Evolutionary conservation across 2,888 invertebrate genomes (phyloP).

Genomic region (Eupithecia centaureata): DNA sequence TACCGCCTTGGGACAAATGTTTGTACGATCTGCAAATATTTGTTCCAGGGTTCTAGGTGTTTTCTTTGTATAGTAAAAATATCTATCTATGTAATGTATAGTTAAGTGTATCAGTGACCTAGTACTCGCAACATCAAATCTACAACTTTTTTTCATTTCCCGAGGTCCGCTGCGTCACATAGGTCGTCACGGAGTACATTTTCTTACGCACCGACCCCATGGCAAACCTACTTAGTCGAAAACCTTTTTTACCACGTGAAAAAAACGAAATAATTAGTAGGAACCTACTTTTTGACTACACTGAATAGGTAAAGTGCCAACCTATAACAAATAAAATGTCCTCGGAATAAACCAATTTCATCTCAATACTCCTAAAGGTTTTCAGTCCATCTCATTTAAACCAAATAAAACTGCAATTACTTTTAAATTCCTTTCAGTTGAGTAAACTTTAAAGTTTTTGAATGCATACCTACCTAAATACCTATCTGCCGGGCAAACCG

Average conservation of each 20-base stretch:
- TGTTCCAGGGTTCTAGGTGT: too few species aligned
- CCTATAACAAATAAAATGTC: not conserved
- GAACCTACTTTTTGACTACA: not conserved
- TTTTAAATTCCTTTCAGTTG: constrained; percentile 60
- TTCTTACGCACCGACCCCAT: too few species aligned
- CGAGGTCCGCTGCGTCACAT: too few species aligned
- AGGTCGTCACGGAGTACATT: too few species aligned
- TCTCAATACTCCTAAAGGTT: constrained; percentile 14
- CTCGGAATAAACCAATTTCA: not conserved
- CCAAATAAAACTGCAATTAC: constrained; percentile 62
- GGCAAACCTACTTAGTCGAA: not conserved
- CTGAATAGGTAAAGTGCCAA: not conserved
- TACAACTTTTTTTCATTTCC: too few species aligned
- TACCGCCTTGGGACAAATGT: too few species aligned
- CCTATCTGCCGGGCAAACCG: constrained; percentile 61
- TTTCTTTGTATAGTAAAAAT: too few species aligned
- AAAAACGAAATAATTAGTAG: too few species aligned
- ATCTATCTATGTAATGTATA: too few species aligned
- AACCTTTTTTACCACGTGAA: not conserved
- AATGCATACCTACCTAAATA: constrained; percentile 42
- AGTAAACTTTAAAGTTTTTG: constrained; percentile 62
- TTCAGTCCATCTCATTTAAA: constrained; percentile 36
- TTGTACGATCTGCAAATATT: too few species aligned
- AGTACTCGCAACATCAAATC: too few species aligned
- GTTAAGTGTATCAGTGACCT: too few species aligned